Conservation (phyloP, 2,113 vertebrate genomes). For the Dasyornis broadbenti region DNA sequence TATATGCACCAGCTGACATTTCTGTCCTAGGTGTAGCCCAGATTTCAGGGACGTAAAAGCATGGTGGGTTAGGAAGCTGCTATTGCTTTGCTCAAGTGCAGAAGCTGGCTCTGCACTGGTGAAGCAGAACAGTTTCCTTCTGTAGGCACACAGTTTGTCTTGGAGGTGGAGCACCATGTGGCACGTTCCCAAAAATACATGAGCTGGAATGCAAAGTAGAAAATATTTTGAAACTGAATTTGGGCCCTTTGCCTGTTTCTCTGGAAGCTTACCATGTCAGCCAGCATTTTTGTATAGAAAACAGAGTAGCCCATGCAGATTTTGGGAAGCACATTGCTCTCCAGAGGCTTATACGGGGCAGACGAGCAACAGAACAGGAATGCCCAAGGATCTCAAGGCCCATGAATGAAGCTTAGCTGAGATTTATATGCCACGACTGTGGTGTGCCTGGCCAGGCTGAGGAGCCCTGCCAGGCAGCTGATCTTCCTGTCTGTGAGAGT, state of each 20-base stretch:
- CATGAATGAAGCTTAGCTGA: not conserved
- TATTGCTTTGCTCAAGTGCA: fast-evolving
- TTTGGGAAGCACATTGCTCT: not conserved
- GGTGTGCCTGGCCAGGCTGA: fast-evolving
- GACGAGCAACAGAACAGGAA: not conserved
- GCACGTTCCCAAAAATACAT: not conserved
- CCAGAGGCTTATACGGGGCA: not conserved
- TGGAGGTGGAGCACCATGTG: not conserved
- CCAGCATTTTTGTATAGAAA: not conserved
- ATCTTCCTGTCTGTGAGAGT: fast-evolving
- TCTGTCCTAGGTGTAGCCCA: not conserved
- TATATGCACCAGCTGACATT: not conserved
- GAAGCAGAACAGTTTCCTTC: not conserved
- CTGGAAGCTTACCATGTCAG: not conserved
- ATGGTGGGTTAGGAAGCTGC: not conserved
- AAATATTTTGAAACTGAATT: not conserved
- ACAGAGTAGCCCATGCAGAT: too few relatives aligned
- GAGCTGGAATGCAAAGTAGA: not conserved
- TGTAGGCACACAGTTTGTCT: not conserved
- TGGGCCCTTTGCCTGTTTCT: not conserved
- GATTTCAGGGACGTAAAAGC: not conserved
- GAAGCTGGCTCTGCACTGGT: not conserved
- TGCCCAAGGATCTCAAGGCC: not conserved
- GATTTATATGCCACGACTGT: not conserved
- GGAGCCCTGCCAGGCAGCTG: not conserved